These are phyloP conservation scores for Pogonognathellus flavescens DNA, from an alignment of 1,140 invertebrate species.

Conservation along the genomic window DNA sequence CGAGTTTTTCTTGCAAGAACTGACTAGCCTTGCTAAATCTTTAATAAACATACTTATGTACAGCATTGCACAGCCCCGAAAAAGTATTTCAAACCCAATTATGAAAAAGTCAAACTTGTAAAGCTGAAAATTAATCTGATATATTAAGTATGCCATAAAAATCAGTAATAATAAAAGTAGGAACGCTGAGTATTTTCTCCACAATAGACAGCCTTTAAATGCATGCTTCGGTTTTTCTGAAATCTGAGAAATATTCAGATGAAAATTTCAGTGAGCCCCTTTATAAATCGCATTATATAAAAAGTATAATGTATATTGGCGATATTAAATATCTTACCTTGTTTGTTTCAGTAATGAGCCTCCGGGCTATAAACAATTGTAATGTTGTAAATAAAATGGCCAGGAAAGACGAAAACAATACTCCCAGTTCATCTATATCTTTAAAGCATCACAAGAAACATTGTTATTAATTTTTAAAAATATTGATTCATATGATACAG, in stretches of 20 bases:
- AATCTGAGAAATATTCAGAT: constrained; percentile 11
- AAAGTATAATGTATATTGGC: too few species aligned
- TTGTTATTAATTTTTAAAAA: too few species aligned
- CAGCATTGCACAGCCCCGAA: not conserved
- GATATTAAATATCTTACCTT: too few species aligned
- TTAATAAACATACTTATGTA: not conserved
- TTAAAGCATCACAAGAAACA: not conserved
- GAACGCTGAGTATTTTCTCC: constrained; percentile 18
- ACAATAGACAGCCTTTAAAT: not conserved
- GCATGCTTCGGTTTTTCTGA: constrained; percentile 11
- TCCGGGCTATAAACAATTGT: not conserved
- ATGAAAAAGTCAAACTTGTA: not conserved
- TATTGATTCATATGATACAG: too few species aligned
- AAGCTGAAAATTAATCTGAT: not conserved
- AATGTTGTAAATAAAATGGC: not conserved
- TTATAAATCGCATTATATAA: too few species aligned
- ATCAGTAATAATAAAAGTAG: not conserved
- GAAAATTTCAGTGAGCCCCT: too few species aligned
- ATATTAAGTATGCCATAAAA: not conserved
- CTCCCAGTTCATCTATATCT: not conserved
- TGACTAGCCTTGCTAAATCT: not conserved
- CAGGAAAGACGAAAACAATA: not conserved
- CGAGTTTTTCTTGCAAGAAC: not conserved
- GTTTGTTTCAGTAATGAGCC: not conserved
- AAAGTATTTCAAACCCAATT: not conserved